Percentiles rank a stretch among this genome's conserved stretches.
These are phyloP conservation scores for Hydrozoanthus tunicans DNA, from an alignment of 64 coral and sea anemone species.

Conservation along the genomic window DNA sequence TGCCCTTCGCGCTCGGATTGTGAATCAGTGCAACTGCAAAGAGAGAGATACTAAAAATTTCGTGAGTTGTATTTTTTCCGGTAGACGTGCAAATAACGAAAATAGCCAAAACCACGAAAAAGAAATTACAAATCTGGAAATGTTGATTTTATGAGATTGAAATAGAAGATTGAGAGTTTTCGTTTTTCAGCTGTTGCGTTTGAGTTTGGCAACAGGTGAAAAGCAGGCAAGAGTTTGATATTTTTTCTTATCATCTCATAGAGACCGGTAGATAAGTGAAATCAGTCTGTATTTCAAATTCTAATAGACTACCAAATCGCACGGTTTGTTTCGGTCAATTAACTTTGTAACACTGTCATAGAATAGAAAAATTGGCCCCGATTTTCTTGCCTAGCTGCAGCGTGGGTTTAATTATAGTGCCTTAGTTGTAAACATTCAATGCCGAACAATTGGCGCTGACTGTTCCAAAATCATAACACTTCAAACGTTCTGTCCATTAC, in stretches of 20 bases:
- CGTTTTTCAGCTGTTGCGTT: constrained; percentile 48
- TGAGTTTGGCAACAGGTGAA: constrained; percentile 38
- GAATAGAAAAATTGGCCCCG: constrained; percentile 59
- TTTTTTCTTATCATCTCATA: constrained; percentile 46
- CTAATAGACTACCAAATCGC: constrained; percentile 58
- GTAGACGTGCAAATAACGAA: constrained; percentile 33
- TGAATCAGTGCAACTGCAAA: neutral
- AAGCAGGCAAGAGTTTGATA: neutral
- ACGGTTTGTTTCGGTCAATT: constrained; percentile 62
- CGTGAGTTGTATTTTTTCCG: neutral
- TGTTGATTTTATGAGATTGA: constrained; percentile 63
- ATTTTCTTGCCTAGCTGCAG: constrained; percentile 44
- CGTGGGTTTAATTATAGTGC: constrained; percentile 57
- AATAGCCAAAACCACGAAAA: constrained; percentile 42
- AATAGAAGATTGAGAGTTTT: constrained; percentile 32
- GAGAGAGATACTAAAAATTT: neutral
- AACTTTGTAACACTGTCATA: constrained; percentile 63
- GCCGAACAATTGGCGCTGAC: constrained; percentile 45
- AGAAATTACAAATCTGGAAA: constrained; percentile 63
- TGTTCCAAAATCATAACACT: constrained; percentile 62
- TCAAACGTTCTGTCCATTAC: constrained; percentile 31
- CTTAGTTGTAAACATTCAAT: constrained; percentile 45
- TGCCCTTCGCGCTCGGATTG: neutral
- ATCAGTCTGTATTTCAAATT: constrained; percentile 56
- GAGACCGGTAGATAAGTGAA: constrained; percentile 53